Conservation (phyloP, 2,888 invertebrate species). For the Eupithecia pulchellata region DNA sequence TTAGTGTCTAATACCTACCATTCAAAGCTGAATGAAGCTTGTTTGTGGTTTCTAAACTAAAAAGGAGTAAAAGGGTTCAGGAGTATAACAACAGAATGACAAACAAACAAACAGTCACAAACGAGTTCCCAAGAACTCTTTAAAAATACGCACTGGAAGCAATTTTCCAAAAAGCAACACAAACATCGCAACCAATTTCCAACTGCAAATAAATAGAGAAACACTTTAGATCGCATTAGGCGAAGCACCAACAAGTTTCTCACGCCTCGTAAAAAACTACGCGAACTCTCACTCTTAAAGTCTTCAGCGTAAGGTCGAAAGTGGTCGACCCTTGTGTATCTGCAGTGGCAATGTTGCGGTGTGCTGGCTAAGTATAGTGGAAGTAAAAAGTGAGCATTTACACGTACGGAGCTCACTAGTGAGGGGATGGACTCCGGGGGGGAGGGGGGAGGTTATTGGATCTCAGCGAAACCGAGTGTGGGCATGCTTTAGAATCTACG, state of each 20-base stretch:
- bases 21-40: neutral
- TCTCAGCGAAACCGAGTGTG: neutral
- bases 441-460: constrained; percentile 30
- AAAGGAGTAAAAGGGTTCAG: neutral
- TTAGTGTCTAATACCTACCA: neutral
- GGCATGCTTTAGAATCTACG: neutral
- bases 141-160: constrained; percentile 36
- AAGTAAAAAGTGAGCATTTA: constrained; percentile 55
- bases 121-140: constrained; percentile 9
- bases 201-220: constrained; percentile 54
- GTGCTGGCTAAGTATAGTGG: constrained; percentile 37
- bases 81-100: neutral
- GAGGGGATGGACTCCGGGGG: constrained; percentile 43
- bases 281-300: neutral
- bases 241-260: constrained; percentile 43
- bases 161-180: constrained; percentile 45
- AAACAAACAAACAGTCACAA: neutral
- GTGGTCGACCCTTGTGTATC: constrained; percentile 7
- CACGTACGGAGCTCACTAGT: constrained; percentile 47
- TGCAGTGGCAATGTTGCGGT: constrained; percentile 20
- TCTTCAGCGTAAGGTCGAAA: constrained; percentile 15
- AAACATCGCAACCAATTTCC: constrained; percentile 58
- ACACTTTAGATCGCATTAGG: constrained; percentile 57
- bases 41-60: neutral
- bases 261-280: neutral